A percentile compares a stretch with the other conserved stretches of the same genome.
phyloP scores from a whole-genome alignment of 2,888 invertebrate genomes.

The Malthinus flaveolus region DNA sequence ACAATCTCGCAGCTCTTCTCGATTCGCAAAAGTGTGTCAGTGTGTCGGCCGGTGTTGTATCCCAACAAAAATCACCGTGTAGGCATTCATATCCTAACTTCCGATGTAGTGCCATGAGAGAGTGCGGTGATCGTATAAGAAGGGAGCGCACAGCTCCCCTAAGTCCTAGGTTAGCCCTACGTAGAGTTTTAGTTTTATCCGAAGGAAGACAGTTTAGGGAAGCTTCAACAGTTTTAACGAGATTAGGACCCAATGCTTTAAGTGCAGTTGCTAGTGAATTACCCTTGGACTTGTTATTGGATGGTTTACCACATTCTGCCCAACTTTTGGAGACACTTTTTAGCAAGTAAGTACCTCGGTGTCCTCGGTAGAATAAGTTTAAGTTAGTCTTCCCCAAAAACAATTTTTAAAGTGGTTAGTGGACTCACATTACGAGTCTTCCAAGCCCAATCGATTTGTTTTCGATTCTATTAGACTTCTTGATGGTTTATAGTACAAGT shows the following conservation, averaged over 20 bases:
- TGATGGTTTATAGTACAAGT: no score
- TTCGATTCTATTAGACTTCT: no score
- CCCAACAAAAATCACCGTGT: slow-evolving; percentile 27
- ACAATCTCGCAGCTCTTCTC: slow-evolving; percentile 28
- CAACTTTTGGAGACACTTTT: slow-evolving; percentile 84
- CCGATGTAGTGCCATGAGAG: slow-evolving; percentile 60
- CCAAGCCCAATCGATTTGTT: no score
- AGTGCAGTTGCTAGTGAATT: slow-evolving; percentile 76
- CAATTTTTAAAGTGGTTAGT: no score
- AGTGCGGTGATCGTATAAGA: slow-evolving; percentile 72
- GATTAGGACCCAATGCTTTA: slow-evolving; percentile 79
- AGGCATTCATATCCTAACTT: slow-evolving; percentile 40
- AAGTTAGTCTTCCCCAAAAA: no score
- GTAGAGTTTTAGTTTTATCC: slow-evolving; percentile 76
- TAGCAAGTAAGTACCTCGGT: slow-evolving; percentile 61
- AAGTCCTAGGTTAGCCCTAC: slow-evolving; percentile 68
- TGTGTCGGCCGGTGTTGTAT: slow-evolving; percentile 38
- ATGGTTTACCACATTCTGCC: slow-evolving; percentile 85
- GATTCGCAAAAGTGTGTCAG: slow-evolving; percentile 41
- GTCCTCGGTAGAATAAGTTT: no score
- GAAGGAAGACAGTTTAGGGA: slow-evolving; percentile 90
- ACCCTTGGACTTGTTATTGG: slow-evolving; percentile 85
- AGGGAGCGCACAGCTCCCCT: slow-evolving; percentile 65
- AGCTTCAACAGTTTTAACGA: slow-evolving; percentile 81
- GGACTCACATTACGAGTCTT: no score